Evolutionary conservation across 2,888 invertebrate genomes (phyloP), one percentile per base, ranked within the genome.

Genomic region (Parthenolecanium corni): DNA sequence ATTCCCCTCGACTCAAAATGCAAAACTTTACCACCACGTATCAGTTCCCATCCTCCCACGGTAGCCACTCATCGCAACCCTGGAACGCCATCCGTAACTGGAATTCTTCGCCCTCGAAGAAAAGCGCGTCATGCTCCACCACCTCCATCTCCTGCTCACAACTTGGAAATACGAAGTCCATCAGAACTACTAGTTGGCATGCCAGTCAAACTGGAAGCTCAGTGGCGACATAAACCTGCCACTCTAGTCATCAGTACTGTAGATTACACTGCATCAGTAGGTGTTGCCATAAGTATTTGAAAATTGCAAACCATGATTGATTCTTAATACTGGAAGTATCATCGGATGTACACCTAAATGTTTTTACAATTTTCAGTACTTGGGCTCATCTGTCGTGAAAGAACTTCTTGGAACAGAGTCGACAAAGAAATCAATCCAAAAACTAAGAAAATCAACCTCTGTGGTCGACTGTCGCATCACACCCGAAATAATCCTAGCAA

Each of bases 141-240:
- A 64, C 85, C 85, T 1, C 79, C 75, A 16, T 78, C 69, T 64
- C 69, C 74, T 62, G 71, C 71, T 25, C 73, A 71, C 66, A 73
- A 75, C 47, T 72, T 86, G 69, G 82, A 85, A 74, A 86, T 88
- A 71, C 80, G 89, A 49, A 85, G 84, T 20, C 89, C 89, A 1
- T 85, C 86, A 21, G 90, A 91, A 74, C 78, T 92, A 66, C 78
- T 88, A 67, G 85, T 90, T 40, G 90, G 90, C 2, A 85, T 89
- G 4, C 87, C 86, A 24, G 85, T 86, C 57, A 88, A 89, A 16
- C 76, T 90, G 70, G 86, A 86, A 73, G 85, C 87, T 1, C 87
- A 91, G 74, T 94, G 94, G 94, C 83, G 89, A 70, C 94, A 94
- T 74, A 84, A 87, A 71, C 91, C 93, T 0, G 86, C 89, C 71